Conservation (phyloP, 2,888 invertebrate species). For the Tetheella fluctuosa region DNA sequence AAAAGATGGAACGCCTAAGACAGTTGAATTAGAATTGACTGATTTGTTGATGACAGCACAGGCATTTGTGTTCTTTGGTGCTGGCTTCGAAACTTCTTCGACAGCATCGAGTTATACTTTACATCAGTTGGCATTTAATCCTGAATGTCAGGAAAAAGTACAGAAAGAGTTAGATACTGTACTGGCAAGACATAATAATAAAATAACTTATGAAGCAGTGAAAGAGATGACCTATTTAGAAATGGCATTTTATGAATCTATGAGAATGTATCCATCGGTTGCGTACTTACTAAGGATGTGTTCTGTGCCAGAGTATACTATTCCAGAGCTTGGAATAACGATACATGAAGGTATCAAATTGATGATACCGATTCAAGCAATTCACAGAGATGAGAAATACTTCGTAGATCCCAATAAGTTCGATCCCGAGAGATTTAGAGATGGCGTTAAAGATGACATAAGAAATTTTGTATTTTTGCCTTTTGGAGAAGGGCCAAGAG, state of each 20-base stretch:
- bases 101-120: slow-evolving; percentile 75
- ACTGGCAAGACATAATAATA: slow-evolving; percentile 58
- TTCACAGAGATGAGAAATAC: slow-evolving; percentile 69
- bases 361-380: slow-evolving; percentile 68
- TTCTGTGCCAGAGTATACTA: slow-evolving; percentile 63
- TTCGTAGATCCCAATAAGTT: slow-evolving; percentile 65
- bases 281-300: slow-evolving; percentile 68
- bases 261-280: slow-evolving; percentile 74
- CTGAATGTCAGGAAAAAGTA: slow-evolving; percentile 70
- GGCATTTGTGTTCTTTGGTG: slow-evolving; percentile 76
- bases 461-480: slow-evolving; percentile 65
- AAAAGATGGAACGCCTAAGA: slow-evolving; percentile 60
- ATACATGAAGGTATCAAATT: slow-evolving; percentile 64
- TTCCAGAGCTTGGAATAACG: slow-evolving; percentile 67
- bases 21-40: slow-evolving; percentile 60
- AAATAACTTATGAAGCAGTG: slow-evolving; percentile 68
- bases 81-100: slow-evolving; percentile 82
- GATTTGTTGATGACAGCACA: slow-evolving; percentile 69
- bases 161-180: slow-evolving; percentile 73
- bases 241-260: slow-evolving; percentile 70
- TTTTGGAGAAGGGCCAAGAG: slow-evolving; percentile 73
- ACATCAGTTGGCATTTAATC: slow-evolving; percentile 76
- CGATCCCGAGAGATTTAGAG: slow-evolving; percentile 67
- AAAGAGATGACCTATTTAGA: slow-evolving; percentile 73
- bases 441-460: slow-evolving; percentile 52